phyloP scores from a whole-genome alignment of 2,797 vertebrate genomes.

The Silurus lanzhouensis region DNA sequence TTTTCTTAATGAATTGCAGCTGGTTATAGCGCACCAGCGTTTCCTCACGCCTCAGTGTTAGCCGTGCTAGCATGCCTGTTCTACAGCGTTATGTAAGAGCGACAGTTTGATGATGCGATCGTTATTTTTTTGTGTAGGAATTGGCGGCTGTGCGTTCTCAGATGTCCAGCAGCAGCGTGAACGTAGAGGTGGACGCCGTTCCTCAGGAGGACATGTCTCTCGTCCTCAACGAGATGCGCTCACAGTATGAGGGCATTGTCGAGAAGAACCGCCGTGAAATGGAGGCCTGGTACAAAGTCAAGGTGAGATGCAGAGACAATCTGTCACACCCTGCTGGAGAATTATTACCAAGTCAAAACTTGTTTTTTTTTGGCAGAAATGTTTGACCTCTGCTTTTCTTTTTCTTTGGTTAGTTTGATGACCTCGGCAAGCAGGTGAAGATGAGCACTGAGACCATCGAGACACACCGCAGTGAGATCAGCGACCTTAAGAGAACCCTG shows the following conservation, averaged over 20 bases:
- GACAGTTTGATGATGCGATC: background rate
- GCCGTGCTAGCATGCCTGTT: too few relatives aligned
- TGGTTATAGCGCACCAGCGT: too few relatives aligned
- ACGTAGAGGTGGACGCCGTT: slow-evolving; percentile 71
- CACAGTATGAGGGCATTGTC: slow-evolving; percentile 69
- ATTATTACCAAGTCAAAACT: background rate
- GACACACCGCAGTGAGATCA: slow-evolving; percentile 65
- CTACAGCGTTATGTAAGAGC: background rate
- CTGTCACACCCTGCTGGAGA: background rate
- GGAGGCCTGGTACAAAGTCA: slow-evolving; percentile 74
- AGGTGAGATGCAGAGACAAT: slow-evolving; percentile 63
- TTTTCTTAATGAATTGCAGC: too few relatives aligned
- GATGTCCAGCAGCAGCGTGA: slow-evolving; percentile 61
- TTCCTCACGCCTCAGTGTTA: too few relatives aligned
- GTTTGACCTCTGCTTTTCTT: background rate
- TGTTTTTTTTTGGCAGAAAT: background rate
- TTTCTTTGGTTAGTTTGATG: slow-evolving; percentile 66
- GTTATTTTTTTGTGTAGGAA: slow-evolving; percentile 61
- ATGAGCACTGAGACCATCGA: slow-evolving; percentile 63
- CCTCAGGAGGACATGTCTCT: slow-evolving; percentile 64
- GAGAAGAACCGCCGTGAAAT: slow-evolving; percentile 71
- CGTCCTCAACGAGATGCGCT: slow-evolving; percentile 59
- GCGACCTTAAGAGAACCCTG: slow-evolving; percentile 70
- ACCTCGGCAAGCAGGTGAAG: slow-evolving; percentile 66
- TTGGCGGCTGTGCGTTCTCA: slow-evolving; percentile 58